Base-by-base conservation (phyloP, 1,140 invertebrate genomes). In the Thaumatotibia leucotreta region DNA sequence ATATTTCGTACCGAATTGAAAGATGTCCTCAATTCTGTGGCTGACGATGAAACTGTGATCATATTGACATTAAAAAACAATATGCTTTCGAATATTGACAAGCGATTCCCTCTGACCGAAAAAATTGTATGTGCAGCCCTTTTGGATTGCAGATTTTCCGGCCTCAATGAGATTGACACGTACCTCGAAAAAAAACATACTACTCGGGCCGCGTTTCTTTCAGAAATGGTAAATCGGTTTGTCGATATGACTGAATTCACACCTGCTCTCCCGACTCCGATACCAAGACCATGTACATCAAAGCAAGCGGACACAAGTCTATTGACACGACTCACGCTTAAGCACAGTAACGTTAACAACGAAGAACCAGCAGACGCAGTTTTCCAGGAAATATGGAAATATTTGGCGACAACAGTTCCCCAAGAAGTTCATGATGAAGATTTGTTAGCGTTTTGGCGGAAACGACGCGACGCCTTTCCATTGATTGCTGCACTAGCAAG, bases 371-470 rank as follows among this genome's bases (percentile, higher is more conserved):
- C n/a, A n/a, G n/a, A n/a, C n/a, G n/a, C n/a, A n/a, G n/a, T n/a
- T n/a, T n/a, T n/a, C n/a, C n/a, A n/a, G n/a, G n/a, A n/a, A n/a
- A n/a, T n/a, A n/a, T n/a, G n/a, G n/a, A n/a, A n/a, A n/a, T n/a
- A n/a, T n/a, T n/a, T n/a, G n/a, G n/a, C n/a, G n/a, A n/a, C n/a
- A n/a, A n/a, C n/a, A n/a, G n/a, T n/a, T n/a, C n/a, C 64, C 11
- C n/a, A 31, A 20, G 50, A 61, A n/a, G n/a, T n/a, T n/a, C 14
- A 14, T 23, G 11, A 20, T 58, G 63, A 67, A 52, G 58, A 69
- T 45, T 8, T 72, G 23, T 23, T 69, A 35, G 24, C n/a, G 4
- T 70, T 45, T 50, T 74, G 72, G 69, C 35, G 52, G 6, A 45
- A 65, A 6, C 69, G 35, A 32, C 58, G 39, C 32, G 22, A 20